These are phyloP conservation scores for Carterocephalus palaemon DNA, from an alignment of 2,888 invertebrate species.

Conservation along the genomic window DNA sequence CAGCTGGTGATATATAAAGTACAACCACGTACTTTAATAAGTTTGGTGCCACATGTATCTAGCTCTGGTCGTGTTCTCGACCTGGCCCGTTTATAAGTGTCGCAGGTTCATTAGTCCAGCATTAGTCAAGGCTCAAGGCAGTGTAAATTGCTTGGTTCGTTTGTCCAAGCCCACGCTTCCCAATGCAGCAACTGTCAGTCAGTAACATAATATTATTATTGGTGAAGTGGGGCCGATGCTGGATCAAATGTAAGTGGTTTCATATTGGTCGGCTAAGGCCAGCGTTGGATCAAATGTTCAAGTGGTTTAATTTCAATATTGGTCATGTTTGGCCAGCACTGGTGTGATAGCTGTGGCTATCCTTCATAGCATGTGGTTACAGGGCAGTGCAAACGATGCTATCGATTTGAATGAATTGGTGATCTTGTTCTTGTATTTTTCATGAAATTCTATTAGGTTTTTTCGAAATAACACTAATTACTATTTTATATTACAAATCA, in stretches of 20 bases:
- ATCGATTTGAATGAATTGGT: too few relatives aligned
- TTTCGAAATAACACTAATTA: too few relatives aligned
- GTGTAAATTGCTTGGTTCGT: slow-evolving; percentile 59
- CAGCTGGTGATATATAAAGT: too few relatives aligned
- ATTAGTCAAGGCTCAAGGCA: slow-evolving; percentile 57
- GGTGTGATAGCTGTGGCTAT: too few relatives aligned
- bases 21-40: slow-evolving; percentile 15
- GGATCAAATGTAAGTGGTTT: slow-evolving; percentile 11
- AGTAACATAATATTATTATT: slow-evolving; percentile 19
- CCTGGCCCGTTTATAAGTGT: slow-evolving; percentile 37
- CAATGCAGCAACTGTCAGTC: slow-evolving; percentile 29
- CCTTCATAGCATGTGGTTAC: too few relatives aligned
- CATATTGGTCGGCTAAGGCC: neutral
- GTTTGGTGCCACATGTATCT: slow-evolving; percentile 16
- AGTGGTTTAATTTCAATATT: too few relatives aligned
- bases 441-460: too few relatives aligned
- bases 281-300: too few relatives aligned
- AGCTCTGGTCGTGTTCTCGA: slow-evolving; percentile 19
- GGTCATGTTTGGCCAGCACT: too few relatives aligned
- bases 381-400: too few relatives aligned
- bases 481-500: too few relatives aligned
- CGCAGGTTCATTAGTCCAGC: slow-evolving; percentile 65
- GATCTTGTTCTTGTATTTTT: too few relatives aligned
- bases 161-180: slow-evolving; percentile 60
- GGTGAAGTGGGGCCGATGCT: slow-evolving; percentile 15